A percentile compares a stretch with the other conserved stretches of the same genome.
phyloP scores from a whole-genome alignment of 2,888 invertebrate genomes.

The Tigriopus californicus region DNA sequence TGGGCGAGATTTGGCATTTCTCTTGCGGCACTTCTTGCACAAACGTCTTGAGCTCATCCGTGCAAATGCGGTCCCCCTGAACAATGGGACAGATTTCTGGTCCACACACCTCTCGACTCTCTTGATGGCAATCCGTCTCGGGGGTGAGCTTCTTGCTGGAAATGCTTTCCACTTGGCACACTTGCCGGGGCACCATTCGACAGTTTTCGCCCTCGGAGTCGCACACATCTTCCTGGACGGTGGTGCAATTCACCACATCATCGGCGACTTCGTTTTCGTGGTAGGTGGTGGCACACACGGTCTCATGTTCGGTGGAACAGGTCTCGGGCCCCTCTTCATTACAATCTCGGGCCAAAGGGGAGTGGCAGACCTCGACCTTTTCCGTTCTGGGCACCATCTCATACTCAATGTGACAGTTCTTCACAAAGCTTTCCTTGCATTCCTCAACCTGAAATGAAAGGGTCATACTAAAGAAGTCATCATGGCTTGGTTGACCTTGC shows the following conservation, averaged over 20 bases:
- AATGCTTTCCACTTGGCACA: no score
- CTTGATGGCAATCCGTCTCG: no score
- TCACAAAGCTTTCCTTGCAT: neutral
- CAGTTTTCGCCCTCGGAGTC: neutral
- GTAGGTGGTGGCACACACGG: neutral
- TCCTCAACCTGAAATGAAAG: neutral
- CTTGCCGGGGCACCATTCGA: no score
- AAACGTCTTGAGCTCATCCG: no score
- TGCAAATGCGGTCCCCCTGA: no score
- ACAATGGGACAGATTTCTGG: no score
- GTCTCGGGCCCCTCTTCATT: neutral
- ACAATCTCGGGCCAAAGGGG: neutral
- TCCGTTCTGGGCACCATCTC: neutral
- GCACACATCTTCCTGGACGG: neutral
- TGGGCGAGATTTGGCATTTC: no score
- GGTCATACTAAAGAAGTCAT: no score
- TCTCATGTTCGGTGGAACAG: neutral
- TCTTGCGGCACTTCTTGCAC: no score
- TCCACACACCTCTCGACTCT: no score
- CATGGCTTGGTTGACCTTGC: no score
- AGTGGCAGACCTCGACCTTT: neutral
- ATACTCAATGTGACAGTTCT: constrained; percentile 1
- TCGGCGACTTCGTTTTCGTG: neutral
- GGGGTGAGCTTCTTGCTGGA: no score
- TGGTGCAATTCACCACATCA: neutral